These are phyloP conservation scores for Eilema griseolum DNA, from an alignment of 2,888 invertebrate species.

Conservation along the genomic window DNA sequence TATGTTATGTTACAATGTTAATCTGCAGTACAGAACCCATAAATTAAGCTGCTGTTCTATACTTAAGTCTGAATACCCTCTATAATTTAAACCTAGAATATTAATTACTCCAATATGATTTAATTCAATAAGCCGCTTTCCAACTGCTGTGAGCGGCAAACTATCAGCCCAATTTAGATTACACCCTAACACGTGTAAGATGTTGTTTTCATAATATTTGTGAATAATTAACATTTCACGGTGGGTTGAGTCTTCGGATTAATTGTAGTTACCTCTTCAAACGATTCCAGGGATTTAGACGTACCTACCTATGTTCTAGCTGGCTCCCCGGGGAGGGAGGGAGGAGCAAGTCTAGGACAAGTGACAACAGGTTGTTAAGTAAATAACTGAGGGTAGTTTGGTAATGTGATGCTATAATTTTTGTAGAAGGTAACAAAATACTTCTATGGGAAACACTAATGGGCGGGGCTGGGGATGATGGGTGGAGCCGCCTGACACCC, in stretches of 20 bases:
- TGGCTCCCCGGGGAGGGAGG: neutral
- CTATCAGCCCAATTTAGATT: neutral
- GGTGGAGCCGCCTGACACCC: too few species aligned
- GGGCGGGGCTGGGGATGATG: too few species aligned
- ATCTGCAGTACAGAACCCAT: too few species aligned
- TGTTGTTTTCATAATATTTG: constrained; percentile 23
- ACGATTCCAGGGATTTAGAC: constrained; percentile 6
- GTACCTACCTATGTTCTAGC: neutral
- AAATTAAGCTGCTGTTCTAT: neutral
- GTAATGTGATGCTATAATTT: neutral
- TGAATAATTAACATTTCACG: constrained; percentile 21
- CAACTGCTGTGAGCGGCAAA: constrained; percentile 3
- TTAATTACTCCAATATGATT: neutral
- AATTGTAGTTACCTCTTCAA: constrained; percentile 8
- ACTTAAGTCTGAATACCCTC: neutral
- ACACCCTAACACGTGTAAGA: constrained; percentile 1
- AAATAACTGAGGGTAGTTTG: neutral
- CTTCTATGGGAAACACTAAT: too few species aligned
- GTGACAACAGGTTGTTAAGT: neutral
- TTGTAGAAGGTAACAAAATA: too few species aligned
- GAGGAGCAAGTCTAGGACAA: neutral
- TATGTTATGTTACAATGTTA: too few species aligned
- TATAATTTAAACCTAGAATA: neutral
- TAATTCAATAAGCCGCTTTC: neutral
- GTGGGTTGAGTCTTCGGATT: constrained; percentile 17